Base-by-base conservation (phyloP, 1,140 invertebrate genomes). In the Lethrus apterus region DNA sequence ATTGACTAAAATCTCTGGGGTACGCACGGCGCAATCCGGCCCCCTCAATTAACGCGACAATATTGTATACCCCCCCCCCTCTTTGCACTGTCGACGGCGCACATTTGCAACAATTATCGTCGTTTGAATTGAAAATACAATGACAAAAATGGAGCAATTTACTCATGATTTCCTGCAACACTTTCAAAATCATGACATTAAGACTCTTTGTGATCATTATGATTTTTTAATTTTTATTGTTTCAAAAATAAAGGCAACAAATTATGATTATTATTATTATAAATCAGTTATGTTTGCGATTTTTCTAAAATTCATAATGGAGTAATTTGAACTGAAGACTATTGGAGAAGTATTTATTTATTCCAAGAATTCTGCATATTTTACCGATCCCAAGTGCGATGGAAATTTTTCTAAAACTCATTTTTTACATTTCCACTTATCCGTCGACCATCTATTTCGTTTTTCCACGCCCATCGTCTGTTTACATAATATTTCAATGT, bases 11-110 rank as follows among this genome's bases (percentile, higher is more conserved):
- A 36, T 47, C 51, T 52, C 47, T 46, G 35, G 50, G 42, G 50
- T 46, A 53, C 51, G 35, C 24, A 40, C 49, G 40, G 46, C n/a
- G n/a, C 50, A 55, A 55, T 55, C 53, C 53, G 44, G 53, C 53
- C 53, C 53, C 50, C 50, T 55, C 53, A 55, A 55, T 55, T 55
- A 55, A 47, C 46, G 44, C 40, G 49, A 55, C 53, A 55, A 36
- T 48, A 30, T 49, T 32, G 29, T 23, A 38, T 9, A 31, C 18
- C 36, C 46, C 40, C 33, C 30, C 43, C 21, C 17, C 19, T 26
- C 30, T 10, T 36, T 31, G 15, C 19, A 18, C 34, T 36, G 15
- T 14, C 15, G 3, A 17, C 34, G 13, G 19, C 34, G 34, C 20
- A 18, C 20, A 20, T 40, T 11, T 18, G 3, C 13, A 40, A 21